These are phyloP conservation scores for Calephelis perditalis DNA, from an alignment of 2,888 invertebrate genomes.

Conservation along the genomic window DNA sequence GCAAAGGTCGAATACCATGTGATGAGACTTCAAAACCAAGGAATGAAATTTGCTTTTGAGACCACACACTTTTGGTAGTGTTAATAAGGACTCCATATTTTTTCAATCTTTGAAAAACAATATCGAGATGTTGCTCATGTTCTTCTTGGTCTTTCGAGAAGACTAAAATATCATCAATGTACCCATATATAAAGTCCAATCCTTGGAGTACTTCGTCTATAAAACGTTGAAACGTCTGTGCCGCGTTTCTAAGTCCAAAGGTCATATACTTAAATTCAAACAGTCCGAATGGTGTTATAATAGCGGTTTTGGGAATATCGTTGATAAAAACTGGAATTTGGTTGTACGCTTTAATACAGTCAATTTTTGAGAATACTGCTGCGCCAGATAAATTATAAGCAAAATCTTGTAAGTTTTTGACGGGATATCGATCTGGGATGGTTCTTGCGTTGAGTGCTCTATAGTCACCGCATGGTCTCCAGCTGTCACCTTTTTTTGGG, in stretches of 20 bases:
- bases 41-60: too few relatives aligned
- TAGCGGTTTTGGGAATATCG: constrained; percentile 1
- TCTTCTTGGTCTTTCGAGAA: background rate
- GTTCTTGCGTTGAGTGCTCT: constrained; percentile 13
- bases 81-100: too few relatives aligned
- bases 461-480: constrained; percentile 16
- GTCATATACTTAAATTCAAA: constrained; percentile 1
- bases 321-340: constrained; percentile 42
- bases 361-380: constrained; percentile 20
- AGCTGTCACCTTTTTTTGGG: background rate
- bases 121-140: too few relatives aligned
- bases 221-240: background rate
- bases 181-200: background rate
- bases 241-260: background rate
- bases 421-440: constrained; percentile 20
- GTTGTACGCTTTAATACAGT: constrained; percentile 36
- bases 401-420: constrained; percentile 22
- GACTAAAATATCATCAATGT: background rate
- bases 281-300: background rate
- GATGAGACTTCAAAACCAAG: too few relatives aligned
- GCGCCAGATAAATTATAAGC: constrained; percentile 17
- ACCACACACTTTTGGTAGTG: too few relatives aligned
- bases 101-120: too few relatives aligned
- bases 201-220: background rate
- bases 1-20: too few relatives aligned